Conservation (phyloP, 2,888 invertebrate genomes). For the Azorinus chamasolen region DNA sequence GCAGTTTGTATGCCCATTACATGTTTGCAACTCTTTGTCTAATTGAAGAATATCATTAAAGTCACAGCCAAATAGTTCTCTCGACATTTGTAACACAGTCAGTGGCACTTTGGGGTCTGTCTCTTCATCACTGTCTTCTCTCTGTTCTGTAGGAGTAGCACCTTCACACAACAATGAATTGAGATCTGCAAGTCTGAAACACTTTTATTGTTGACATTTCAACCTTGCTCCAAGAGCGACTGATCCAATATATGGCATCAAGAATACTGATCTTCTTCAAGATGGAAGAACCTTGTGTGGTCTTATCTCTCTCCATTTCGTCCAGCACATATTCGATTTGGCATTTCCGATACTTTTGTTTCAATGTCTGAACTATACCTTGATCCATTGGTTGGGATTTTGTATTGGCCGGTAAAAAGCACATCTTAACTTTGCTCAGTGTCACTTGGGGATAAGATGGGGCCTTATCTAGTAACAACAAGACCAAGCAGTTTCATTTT, state of each 20-base stretch:
- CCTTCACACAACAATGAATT: too few relatives aligned
- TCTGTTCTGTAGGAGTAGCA: too few relatives aligned
- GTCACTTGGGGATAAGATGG: constrained; percentile 14
- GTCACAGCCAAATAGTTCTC: neutral
- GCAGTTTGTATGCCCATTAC: neutral
- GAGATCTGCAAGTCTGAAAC: too few relatives aligned
- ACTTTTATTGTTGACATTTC: neutral
- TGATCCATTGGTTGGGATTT: constrained; percentile 24
- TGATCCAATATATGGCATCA: constrained; percentile 37
- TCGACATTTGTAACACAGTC: neutral
- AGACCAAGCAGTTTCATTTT: constrained; percentile 21
- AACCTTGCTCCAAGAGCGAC: constrained; percentile 15
- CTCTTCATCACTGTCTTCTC: too few relatives aligned
- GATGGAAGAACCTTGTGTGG: neutral
- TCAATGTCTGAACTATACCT: constrained; percentile 35
- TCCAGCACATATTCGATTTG: neutral
- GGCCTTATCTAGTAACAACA: constrained; percentile 18
- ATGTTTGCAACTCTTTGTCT: neutral
- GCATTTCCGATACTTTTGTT: constrained; percentile 6
- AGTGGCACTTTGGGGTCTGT: too few relatives aligned
- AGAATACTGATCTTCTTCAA: constrained; percentile 9
- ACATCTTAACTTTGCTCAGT: constrained; percentile 12
- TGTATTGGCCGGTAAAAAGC: constrained; percentile 20
- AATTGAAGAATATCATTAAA: neutral
- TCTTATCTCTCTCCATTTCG: constrained; percentile 9